Conservation (phyloP, 1,140 invertebrate genomes). For the Bradysia coprophila region DNA sequence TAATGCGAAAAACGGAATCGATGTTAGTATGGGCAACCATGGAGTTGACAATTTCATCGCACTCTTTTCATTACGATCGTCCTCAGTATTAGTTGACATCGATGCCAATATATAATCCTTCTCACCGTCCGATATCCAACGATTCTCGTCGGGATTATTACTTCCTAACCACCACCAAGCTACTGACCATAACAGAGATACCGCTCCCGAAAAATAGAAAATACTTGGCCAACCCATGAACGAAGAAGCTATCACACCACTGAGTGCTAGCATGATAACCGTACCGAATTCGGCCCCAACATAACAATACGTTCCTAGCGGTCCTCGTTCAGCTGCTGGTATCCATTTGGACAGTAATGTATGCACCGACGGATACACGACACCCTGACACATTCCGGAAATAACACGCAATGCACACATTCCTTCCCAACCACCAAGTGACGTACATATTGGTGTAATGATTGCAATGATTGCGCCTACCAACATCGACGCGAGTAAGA, state of each 20-base stretch:
- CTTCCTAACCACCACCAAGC: slow-evolving; percentile 42
- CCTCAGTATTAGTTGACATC: slow-evolving; percentile 10
- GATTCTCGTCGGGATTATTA: slow-evolving; percentile 39
- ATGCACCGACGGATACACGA: slow-evolving; percentile 61
- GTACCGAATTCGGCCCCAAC: slow-evolving; percentile 52
- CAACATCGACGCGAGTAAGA: slow-evolving; percentile 33
- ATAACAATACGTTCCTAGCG: slow-evolving; percentile 36
- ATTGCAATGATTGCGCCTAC: slow-evolving; percentile 22
- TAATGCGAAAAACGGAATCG: slow-evolving; percentile 66
- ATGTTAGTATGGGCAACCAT: slow-evolving; percentile 58
- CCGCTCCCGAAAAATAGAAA: slow-evolving; percentile 55
- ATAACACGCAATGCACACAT: slow-evolving; percentile 41
- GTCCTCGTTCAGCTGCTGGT: slow-evolving; percentile 35
- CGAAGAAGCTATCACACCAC: slow-evolving; percentile 43
- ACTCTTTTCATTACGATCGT: neutral
- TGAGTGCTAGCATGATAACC: slow-evolving; percentile 48
- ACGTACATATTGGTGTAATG: slow-evolving; percentile 22
- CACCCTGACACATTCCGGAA: slow-evolving; percentile 62
- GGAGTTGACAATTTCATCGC: slow-evolving; percentile 25
- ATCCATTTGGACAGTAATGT: slow-evolving; percentile 25
- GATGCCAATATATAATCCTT: slow-evolving; percentile 35
- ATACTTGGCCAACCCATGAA: slow-evolving; percentile 52
- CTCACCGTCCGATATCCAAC: slow-evolving; percentile 35
- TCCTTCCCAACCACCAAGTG: slow-evolving; percentile 33
- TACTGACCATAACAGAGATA: slow-evolving; percentile 36